Base-by-base conservation (phyloP, 2,888 invertebrate genomes). In the Heliconius charithonia region DNA sequence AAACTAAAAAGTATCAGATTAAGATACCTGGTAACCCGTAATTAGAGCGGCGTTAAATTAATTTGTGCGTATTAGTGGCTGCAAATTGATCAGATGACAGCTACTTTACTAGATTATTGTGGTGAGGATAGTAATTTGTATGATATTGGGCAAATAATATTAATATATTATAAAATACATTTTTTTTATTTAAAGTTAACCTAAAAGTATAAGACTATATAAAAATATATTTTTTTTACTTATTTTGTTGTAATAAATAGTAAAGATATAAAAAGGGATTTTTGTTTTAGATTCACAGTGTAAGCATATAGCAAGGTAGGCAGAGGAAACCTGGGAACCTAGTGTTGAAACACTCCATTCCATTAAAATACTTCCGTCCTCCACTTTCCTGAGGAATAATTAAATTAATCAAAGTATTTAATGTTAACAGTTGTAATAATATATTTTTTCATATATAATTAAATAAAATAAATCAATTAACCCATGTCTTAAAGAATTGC, bases 1-100 rank as follows among this genome's bases (percentile, higher is more conserved):
- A 7, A 37, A 62, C 73, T 73, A 73, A 63, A 63, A 73, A 73
- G 59, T 37, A 62, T 63, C 25, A 72, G 71, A 80, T 77, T 77
- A 74, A 77, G 76, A 41, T 63, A 27, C 32, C 32, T 37, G 59
- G 62, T 13, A 27, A 63, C 2, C n/a, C 32, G 27, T 63, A 27
- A 41, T 72, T 71, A 77, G 77, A 71, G 22, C n/a, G 72, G 65
- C 32, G 62, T 72, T 72, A 72, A 74, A 63, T 74, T 63, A 63
- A 62, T 74, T 22, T 27, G 27, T 63, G 37, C n/a, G 62, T 27
- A 25, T 63, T 74, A 63, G 37, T 74, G 41, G n/a, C 13, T 59
- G 63, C 41, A 63, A 74, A 63, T 73, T 62, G 73, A 62, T 73
- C 29, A n/a, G 9, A 25, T 32, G 59, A 37, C 27, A 59, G n/a